Conservation (phyloP, 2,888 invertebrate genomes). For the Tricholauxania praeusta region DNA sequence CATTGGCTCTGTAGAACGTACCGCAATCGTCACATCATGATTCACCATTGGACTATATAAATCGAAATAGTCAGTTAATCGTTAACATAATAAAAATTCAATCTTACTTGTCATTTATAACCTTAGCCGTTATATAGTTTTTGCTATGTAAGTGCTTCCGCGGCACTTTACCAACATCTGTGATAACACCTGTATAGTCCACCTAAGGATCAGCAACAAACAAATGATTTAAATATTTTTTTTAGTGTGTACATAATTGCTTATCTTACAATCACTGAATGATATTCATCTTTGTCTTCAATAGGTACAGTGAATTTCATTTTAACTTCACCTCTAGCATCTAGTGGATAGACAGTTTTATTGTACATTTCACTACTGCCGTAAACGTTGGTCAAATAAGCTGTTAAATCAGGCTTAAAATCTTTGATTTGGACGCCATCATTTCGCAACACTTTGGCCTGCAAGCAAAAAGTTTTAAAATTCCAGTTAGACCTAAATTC, state of each 20-base stretch:
- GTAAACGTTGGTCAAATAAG: slow-evolving; percentile 63
- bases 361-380: slow-evolving; percentile 66
- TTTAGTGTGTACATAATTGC: background rate
- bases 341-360: slow-evolving; percentile 58
- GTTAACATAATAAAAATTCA: slow-evolving; percentile 51
- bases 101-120: slow-evolving; percentile 71
- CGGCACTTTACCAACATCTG: slow-evolving; percentile 63
- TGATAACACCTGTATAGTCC: slow-evolving; percentile 80
- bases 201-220: slow-evolving; percentile 70
- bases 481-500: no score
- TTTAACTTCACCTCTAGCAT: slow-evolving; percentile 60
- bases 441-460: slow-evolving; percentile 80
- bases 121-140: slow-evolving; percentile 66
- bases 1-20: slow-evolving; percentile 83
- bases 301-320: slow-evolving; percentile 65
- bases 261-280: slow-evolving; percentile 62
- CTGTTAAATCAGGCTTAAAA: slow-evolving; percentile 71
- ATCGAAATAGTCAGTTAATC: slow-evolving; percentile 28
- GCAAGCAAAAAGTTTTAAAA: background rate
- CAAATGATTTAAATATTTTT: background rate
- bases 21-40: slow-evolving; percentile 79
- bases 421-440: slow-evolving; percentile 77
- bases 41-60: slow-evolving; percentile 73
- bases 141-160: slow-evolving; percentile 61
- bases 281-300: slow-evolving; percentile 62